These are phyloP conservation scores for Oenanthe oenanthe DNA, from an alignment of 2,113 vertebrate genomes.

Conservation along the genomic window DNA sequence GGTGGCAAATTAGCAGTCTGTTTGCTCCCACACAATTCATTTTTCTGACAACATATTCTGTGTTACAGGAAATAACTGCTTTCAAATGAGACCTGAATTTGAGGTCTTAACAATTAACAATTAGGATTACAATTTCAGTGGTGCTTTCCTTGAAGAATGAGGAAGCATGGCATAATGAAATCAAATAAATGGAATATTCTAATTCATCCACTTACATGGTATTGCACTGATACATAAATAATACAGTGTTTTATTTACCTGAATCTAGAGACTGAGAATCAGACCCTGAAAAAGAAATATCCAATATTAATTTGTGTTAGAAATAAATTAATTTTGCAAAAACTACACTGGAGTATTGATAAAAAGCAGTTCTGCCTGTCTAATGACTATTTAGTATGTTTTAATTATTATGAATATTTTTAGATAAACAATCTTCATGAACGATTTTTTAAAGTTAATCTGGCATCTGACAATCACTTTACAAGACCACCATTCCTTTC, in stretches of 20 bases:
- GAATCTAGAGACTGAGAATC: conserved; percentile 91
- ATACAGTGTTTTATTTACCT: conserved; percentile 79
- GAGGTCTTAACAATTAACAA: not conserved
- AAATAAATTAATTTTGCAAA: not conserved
- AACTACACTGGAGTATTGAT: not conserved
- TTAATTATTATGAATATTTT: not conserved
- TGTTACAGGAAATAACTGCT: not conserved
- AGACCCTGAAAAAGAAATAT: conserved; percentile 80
- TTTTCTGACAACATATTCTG: not conserved
- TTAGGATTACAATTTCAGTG: not conserved
- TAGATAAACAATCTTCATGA: not conserved
- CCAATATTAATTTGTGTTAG: not conserved
- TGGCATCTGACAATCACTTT: not conserved
- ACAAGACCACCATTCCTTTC: not conserved
- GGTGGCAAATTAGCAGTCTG: not conserved
- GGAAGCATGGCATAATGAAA: not conserved
- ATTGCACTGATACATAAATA: not conserved
- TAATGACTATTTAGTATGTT: not conserved
- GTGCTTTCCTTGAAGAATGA: not conserved
- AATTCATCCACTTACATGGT: not conserved
- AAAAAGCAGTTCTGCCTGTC: not conserved
- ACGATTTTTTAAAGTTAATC: not conserved
- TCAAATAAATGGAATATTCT: not conserved
- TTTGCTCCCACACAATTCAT: not conserved
- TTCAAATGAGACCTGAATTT: conserved; percentile 13